These are phyloP conservation scores for Salpingus planirostris DNA, from an alignment of 2,888 invertebrate genomes.

Conservation along the genomic window DNA sequence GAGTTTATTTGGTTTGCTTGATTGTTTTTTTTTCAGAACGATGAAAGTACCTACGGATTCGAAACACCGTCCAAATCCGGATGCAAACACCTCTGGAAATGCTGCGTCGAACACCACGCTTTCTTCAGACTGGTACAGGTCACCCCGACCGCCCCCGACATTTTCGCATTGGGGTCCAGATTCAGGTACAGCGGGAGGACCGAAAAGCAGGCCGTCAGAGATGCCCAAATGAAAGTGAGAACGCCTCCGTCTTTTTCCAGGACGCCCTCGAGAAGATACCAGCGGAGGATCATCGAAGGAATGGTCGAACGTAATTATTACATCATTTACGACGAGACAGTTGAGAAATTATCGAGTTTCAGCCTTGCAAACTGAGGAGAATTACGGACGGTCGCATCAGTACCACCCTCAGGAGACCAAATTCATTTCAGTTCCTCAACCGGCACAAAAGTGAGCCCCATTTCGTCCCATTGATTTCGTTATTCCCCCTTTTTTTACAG, in stretches of 20 bases:
- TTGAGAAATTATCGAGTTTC: too few species aligned
- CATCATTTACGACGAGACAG: too few species aligned
- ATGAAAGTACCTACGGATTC: constrained; percentile 93
- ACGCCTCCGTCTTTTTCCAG: constrained; percentile 53
- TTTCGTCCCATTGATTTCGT: constrained; percentile 1
- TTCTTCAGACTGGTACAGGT: constrained; percentile 83
- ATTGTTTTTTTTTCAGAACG: constrained; percentile 53
- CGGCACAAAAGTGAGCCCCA: constrained; percentile 37
- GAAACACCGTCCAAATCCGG: constrained; percentile 87
- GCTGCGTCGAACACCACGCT: constrained; percentile 92
- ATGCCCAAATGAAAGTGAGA: constrained; percentile 41
- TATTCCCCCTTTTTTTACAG: constrained; percentile 4
- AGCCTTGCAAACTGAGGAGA: constrained; percentile 38
- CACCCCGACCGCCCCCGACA: constrained; percentile 65
- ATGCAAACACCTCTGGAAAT: constrained; percentile 93
- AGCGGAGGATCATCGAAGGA: constrained; percentile 44
- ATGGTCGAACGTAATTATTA: constrained; percentile 13
- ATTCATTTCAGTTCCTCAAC: constrained; percentile 49
- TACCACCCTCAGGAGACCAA: constrained; percentile 41
- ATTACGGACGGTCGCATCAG: constrained; percentile 31
- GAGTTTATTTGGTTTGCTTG: background rate
- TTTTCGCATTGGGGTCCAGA: constrained; percentile 70
- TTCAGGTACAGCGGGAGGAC: constrained; percentile 65
- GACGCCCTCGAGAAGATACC: constrained; percentile 55
- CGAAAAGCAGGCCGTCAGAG: constrained; percentile 49